These are phyloP conservation scores for Macroglossus sobrinus DNA, from an alignment of 2,113 vertebrate genomes.

Conservation along the genomic window DNA sequence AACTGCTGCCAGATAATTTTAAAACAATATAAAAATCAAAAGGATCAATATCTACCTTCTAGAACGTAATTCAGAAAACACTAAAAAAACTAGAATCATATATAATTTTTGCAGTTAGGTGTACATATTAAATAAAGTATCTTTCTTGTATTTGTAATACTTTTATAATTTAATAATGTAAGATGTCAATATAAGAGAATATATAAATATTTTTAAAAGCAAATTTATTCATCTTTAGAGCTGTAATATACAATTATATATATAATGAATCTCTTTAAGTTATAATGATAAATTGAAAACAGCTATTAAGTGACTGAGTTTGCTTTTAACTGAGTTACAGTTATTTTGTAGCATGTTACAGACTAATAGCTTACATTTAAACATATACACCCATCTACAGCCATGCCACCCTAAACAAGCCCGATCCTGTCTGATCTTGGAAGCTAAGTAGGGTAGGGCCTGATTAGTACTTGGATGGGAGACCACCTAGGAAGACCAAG, in stretches of 20 bases:
- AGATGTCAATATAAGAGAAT: not conserved
- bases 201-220: slow-evolving; percentile 11
- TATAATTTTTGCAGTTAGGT: not conserved
- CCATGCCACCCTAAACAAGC: no score
- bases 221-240: slow-evolving; percentile 22
- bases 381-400: not conserved
- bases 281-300: slow-evolving; percentile 21
- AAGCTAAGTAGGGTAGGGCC: no score
- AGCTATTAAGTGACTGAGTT: not conserved
- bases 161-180: slow-evolving; percentile 33
- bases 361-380: not conserved
- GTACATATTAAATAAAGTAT: not conserved
- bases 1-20: not conserved
- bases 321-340: not conserved
- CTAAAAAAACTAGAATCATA: not conserved
- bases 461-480: no score
- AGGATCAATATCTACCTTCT: not conserved
- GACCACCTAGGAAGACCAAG: no score
- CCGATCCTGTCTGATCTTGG: no score
- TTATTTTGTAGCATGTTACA: not conserved
- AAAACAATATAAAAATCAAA: slow-evolving; percentile 2
- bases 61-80: not conserved
- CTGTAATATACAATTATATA: not conserved
- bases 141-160: not conserved
- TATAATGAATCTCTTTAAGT: not conserved